Evolutionary conservation across 2,888 invertebrate genomes (phyloP), one percentile per base, ranked within the genome.

Genomic region (Cheilosia impressa): DNA sequence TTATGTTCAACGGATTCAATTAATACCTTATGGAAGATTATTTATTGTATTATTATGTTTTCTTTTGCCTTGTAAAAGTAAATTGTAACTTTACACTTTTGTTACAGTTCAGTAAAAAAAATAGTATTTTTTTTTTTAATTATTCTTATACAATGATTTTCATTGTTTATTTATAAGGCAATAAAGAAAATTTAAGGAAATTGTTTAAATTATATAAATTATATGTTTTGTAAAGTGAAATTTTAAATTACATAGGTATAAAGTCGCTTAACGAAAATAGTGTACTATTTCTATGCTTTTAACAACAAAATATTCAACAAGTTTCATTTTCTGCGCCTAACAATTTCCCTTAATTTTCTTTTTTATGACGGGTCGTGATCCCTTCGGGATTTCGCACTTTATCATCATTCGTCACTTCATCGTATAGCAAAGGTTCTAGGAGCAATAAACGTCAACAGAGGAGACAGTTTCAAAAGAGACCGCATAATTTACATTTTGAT

Each of bases 261-360:
- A 27, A 6, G 6, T 50, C 19, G 22, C 50, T 53, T 53, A 3
- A 38, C 19, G 57, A 69, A 27, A 17, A 55, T 58, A 66, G 60
- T 77, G 66, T 68, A 55, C 57, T 66, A 22, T 63, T 65, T 52
- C 41, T 53, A 4, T 22, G 15, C n/a, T 15, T 50, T 65, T 50
- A 34, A 63, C 17, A 31, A n/a, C 47, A 65, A 73, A 58, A 52
- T 27, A 73, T 79, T 72, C 50, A 68, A 72, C 6, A 81, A 63
- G 60, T 72, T 50, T 81, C 87, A 57, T 87, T 88, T 65, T 60
- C 45, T 72, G 52, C 22, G 50, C 53, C 63, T 79, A 79, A 78
- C 71, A 50, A 63, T 27, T 69, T 77, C 52, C 77, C 62, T 69
- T 78, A 31, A 63, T 78, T 78, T 71, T 78, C 78, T 78, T 71